Base-by-base conservation (phyloP, 2,113 vertebrate species). In the Serinus canaria region DNA sequence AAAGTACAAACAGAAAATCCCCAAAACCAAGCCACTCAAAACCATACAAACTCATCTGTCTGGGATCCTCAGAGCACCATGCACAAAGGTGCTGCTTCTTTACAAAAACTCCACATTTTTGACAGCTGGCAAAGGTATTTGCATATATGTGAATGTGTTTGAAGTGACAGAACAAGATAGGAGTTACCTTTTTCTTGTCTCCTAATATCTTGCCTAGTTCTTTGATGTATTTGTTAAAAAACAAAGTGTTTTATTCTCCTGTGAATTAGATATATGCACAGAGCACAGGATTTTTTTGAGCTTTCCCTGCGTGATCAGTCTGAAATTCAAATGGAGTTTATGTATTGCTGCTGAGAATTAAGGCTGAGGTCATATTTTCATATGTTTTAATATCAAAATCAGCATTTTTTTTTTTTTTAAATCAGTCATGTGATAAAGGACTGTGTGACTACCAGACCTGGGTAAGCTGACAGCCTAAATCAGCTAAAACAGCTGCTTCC, bases 41-140 rank as follows among this genome's bases (percentile, higher is more conserved):
- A 28, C 37, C 24, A 14, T 24, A 19, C 9, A 64, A 47, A 52
- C 22, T 11, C 17, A 58, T 0, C 22, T 21, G 16, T 16, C 5
- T 0, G 2, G 14, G 30, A 37, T 55, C 52, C 23, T 8, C 53
- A 43, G 24, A 58, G 15, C n/a, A 23, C 35, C 2, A 2, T 37
- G 41, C 37, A 25, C 2, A 7, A n/a, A 56, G 13, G 21, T 35
- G 49, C n/a, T 67, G n/a, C 47, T 76, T 9, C 24, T 90, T 47
- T 41, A 53, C n/a, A 17, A 49, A 83, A 41, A 4, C 39, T 25
- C 9, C 24, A 11, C 13, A 22, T 52, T 47, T 83, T 67, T 89
- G 11, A 24, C 75, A 80, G 49, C 3, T 76, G 53, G 12, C 28
- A 31, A 25, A 85, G 30, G 70, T 77, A 41, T 35, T 67, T 76